Conservation (phyloP, 2,797 vertebrate species). For the Pangasius larnaudii region DNA sequence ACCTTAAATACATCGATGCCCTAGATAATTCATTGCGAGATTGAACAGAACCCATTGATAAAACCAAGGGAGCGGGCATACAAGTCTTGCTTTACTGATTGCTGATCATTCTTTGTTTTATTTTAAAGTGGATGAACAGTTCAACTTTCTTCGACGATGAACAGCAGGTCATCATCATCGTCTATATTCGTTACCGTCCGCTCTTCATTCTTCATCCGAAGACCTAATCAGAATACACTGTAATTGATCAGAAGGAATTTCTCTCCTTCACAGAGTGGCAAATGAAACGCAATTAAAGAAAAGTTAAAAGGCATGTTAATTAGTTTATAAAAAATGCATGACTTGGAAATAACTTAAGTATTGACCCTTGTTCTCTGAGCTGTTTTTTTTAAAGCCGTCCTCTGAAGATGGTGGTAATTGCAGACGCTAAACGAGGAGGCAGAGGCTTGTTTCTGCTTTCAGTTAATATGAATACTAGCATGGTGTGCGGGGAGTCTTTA, state of each 20-base stretch:
- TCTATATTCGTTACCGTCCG: neutral
- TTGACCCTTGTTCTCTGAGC: conserved; percentile 9
- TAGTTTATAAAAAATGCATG: conserved; percentile 16
- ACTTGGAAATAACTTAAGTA: conserved; percentile 12
- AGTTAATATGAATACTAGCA: conserved; percentile 64
- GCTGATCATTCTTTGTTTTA: neutral
- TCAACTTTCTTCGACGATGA: neutral
- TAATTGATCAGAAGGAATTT: neutral
- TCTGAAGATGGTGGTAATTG: conserved; percentile 18
- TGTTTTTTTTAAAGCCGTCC: conserved; percentile 16
- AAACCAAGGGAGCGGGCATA: neutral
- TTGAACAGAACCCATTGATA: neutral
- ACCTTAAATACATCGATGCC: neutral
- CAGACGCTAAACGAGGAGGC: conserved; percentile 27
- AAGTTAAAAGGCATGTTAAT: neutral
- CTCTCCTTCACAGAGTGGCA: neutral
- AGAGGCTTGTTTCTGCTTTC: conserved; percentile 15
- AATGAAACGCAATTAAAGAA: conserved; percentile 15
- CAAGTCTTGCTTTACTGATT: neutral
- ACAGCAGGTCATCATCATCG: neutral
- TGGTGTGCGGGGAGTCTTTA: conserved; percentile 64
- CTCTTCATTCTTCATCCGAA: neutral
- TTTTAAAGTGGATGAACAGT: neutral
- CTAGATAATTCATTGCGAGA: neutral
- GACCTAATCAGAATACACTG: neutral